Percentiles rank a stretch among this genome's conserved stretches.
Conservation (phyloP, 92 coral and sea anemone species). For the Umimayanthus kanabou region DNA sequence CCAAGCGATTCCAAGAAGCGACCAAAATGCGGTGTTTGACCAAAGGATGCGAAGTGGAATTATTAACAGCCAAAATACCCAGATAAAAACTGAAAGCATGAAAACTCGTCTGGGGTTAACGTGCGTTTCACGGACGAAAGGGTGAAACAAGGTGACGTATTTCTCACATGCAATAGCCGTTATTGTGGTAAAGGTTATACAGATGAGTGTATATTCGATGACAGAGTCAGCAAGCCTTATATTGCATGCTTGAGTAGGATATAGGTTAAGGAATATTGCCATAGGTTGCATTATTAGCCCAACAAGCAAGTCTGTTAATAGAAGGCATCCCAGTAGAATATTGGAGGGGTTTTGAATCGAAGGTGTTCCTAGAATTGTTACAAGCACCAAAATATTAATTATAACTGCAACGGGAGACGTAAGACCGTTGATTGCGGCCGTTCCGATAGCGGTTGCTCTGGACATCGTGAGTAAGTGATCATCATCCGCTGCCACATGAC, state of each 20-base stretch:
- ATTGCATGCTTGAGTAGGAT: not conserved
- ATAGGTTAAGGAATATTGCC: not conserved
- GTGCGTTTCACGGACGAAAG: not conserved
- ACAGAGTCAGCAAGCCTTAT: constrained; percentile 1
- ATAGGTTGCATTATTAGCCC: constrained; percentile 23
- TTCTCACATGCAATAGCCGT: constrained; percentile 26
- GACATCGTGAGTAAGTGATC: not conserved
- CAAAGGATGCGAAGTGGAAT: constrained; percentile 10
- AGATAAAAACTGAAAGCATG: constrained; percentile 11
- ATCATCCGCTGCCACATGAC: constrained; percentile 1
- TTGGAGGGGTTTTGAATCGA: constrained; percentile 28
- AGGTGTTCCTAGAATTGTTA: constrained; percentile 18
- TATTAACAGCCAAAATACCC: constrained; percentile 24
- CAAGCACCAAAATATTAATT: constrained; percentile 13
- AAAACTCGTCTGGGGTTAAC: constrained; percentile 1
- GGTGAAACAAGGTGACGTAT: constrained; percentile 27
- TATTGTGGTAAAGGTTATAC: constrained; percentile 22
- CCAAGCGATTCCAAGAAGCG: constrained; percentile 32
- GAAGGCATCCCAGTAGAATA: constrained; percentile 27
- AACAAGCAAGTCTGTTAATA: constrained; percentile 24
- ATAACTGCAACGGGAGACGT: constrained; percentile 6
- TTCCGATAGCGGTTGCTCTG: constrained; percentile 7
- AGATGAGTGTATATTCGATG: constrained; percentile 26
- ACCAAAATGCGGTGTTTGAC: not conserved
- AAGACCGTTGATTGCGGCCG: constrained; percentile 21